Evolutionary conservation across 2,888 invertebrate species (phyloP), one percentile per base, ranked within the genome.

Genomic region (Cybosia mesomella): DNA sequence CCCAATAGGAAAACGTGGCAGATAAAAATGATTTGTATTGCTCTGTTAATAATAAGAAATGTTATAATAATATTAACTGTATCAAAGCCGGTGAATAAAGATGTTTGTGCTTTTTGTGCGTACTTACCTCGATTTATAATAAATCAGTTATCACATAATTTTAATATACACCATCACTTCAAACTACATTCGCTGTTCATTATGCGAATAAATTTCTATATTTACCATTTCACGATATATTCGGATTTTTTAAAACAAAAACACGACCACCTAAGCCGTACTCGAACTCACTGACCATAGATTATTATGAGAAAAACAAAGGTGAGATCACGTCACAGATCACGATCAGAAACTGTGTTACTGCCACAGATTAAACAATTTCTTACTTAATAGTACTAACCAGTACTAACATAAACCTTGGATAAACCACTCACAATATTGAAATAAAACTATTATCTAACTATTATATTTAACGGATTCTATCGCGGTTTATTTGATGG

Each of bases 191-290:
- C 70, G 73, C 75, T 82, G 74, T 59, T 74, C 79, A 84, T 78
- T 74, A 72, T 77, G 76, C 71, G 77, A 79, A 81, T 83, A 86
- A 83, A 84, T 85, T 83, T 76, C 81, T 80, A 85, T 80, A 83
- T 77, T 81, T 77, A 79, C 85, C 90, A 92, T 92, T 90, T 89
- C 87, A 87, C 86, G 84, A 85, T 84, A 87, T 86, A 80, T 76
- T 67, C 72, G 59, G 71, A 81, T 80, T 86, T 83, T 77, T 76
- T 79, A 68, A 75, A 91, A 88, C 82, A 85, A 89, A 88, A 88
- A 90, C 90, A 91, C 91, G 79, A 88, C 89, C 90, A 76, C 77
- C 80, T 85, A 79, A 79, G 68, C 72, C 75, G 76, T 82, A 83
- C 79, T 74, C 76, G 79, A 72, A 79, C 77, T 89, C 88, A 89